phyloP scores from a whole-genome alignment of 2,888 invertebrate species.

The Macrosiphum euphorbiae region DNA sequence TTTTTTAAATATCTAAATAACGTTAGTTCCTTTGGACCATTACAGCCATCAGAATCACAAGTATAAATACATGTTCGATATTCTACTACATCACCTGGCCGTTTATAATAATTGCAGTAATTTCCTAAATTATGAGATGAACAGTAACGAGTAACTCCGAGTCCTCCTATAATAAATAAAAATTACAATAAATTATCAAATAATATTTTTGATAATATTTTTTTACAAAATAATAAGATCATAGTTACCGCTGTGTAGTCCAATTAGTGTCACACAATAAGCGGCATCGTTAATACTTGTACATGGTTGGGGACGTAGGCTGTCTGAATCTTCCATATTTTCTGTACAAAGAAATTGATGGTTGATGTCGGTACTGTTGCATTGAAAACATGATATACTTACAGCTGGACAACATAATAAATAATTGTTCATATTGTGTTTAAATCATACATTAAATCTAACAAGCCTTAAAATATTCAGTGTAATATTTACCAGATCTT shows the following conservation, averaged over 20 bases:
- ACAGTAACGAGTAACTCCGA: slow-evolving; percentile 89
- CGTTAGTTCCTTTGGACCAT: slow-evolving; percentile 72
- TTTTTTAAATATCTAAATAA: slow-evolving; percentile 64
- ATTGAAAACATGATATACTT: slow-evolving; percentile 88
- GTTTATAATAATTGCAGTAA: slow-evolving; percentile 88
- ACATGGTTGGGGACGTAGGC: slow-evolving; percentile 80
- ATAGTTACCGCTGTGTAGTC: slow-evolving; percentile 85
- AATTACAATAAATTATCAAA: background rate
- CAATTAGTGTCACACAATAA: slow-evolving; percentile 94
- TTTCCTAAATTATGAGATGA: slow-evolving; percentile 89
- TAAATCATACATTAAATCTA: background rate
- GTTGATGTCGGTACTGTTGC: slow-evolving; percentile 84
- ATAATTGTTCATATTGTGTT: background rate
- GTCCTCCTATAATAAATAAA: slow-evolving; percentile 77
- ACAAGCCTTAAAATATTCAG: background rate
- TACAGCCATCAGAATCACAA: slow-evolving; percentile 87
- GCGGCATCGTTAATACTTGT: slow-evolving; percentile 85
- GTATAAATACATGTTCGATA: slow-evolving; percentile 92
- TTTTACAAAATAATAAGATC: background rate
- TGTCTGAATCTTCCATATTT: slow-evolving; percentile 76
- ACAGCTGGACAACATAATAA: slow-evolving; percentile 73
- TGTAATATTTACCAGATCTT: slow-evolving; percentile 24
- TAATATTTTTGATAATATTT: background rate
- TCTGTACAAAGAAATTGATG: slow-evolving; percentile 88
- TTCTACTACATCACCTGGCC: slow-evolving; percentile 86